Conservation (phyloP, 2,797 vertebrate species). For the Enteromius afrohamiltoni region DNA sequence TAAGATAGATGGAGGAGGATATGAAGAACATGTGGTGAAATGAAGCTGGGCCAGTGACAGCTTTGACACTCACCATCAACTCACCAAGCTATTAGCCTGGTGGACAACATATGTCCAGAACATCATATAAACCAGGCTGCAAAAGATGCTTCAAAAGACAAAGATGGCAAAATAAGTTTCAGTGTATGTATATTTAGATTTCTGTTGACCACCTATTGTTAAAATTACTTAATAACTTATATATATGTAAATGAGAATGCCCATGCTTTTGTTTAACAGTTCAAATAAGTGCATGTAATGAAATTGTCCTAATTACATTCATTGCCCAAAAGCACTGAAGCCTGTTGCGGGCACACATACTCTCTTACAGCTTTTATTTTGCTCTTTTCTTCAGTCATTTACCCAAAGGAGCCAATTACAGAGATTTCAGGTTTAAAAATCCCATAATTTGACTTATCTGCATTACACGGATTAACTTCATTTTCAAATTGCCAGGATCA, state of each 20-base stretch:
- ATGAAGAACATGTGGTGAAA: constrained; percentile 74
- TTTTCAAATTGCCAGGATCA: constrained; percentile 45
- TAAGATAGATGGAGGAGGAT: constrained; percentile 71
- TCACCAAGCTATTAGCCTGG: constrained; percentile 70
- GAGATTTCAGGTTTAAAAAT: constrained; percentile 72
- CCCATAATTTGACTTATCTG: constrained; percentile 67
- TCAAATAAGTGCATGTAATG: constrained; percentile 10
- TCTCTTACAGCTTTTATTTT: constrained; percentile 50
- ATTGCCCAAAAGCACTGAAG: constrained; percentile 28
- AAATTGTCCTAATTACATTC: constrained; percentile 8
- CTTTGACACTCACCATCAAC: constrained; percentile 70
- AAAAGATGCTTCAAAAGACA: constrained; percentile 68
- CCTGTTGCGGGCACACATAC: not conserved
- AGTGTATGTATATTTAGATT: not conserved
- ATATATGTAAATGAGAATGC: not conserved
- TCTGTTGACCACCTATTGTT: not conserved
- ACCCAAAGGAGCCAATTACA: constrained; percentile 77
- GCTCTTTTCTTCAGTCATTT: constrained; percentile 64
- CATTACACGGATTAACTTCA: constrained; percentile 55
- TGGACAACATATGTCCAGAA: constrained; percentile 70
- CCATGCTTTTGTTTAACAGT: constrained; percentile 28
- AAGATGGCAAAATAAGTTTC: constrained; percentile 54
- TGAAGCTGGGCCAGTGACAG: constrained; percentile 67
- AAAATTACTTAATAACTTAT: not conserved
- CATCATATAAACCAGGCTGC: constrained; percentile 69